Evolutionary conservation across 2,113 vertebrate species (phyloP).

Genomic region (Recurvirostra avosetta): DNA sequence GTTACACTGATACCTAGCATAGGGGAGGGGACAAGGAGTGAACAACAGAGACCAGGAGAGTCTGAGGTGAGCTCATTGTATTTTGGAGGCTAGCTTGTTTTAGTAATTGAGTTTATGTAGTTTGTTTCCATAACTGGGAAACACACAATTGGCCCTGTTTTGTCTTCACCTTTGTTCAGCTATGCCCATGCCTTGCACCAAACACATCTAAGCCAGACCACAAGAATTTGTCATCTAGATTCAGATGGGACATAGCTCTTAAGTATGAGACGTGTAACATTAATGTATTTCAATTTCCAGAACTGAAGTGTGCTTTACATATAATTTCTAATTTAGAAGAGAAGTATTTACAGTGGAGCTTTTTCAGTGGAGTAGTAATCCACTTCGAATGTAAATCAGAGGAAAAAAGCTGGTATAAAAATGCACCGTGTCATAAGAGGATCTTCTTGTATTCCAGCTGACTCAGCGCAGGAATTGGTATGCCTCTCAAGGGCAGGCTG

Average conservation of each 20-base stretch:
- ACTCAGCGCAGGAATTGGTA: not conserved
- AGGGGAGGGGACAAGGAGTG: not conserved
- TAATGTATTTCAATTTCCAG: not conserved
- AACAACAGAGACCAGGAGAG: not conserved
- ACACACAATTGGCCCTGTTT: not conserved
- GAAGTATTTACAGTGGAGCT: not conserved
- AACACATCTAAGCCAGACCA: not conserved
- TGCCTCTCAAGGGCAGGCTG: not conserved
- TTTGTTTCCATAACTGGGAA: not conserved
- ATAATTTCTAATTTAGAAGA: not conserved
- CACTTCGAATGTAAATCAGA: not conserved
- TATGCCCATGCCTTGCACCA: not conserved
- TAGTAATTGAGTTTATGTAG: not conserved
- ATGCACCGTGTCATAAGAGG: not conserved
- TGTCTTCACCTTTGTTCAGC: not conserved
- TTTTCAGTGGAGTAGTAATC: not conserved
- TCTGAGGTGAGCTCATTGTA: not conserved
- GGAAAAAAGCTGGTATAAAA: not conserved
- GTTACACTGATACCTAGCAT: not conserved
- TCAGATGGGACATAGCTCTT: not conserved
- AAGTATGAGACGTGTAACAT: not conserved
- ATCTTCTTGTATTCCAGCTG: not conserved
- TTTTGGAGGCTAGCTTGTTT: not conserved
- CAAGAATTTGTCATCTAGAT: not conserved
- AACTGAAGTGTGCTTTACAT: not conserved